These are phyloP conservation scores for Peribatodes rhomboidaria DNA, from an alignment of 2,888 invertebrate species.

Conservation along the genomic window DNA sequence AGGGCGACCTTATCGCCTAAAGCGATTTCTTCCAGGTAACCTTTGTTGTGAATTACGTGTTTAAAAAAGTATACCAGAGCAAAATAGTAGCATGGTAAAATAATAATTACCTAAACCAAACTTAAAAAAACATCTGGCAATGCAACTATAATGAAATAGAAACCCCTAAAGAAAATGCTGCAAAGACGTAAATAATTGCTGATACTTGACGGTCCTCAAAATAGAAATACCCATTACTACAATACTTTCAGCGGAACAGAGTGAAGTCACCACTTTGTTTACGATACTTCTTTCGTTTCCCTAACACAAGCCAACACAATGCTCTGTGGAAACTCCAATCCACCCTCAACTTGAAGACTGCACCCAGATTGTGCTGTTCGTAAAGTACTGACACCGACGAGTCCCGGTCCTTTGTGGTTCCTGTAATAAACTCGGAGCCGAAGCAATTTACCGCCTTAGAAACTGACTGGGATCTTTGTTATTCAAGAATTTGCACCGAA, in stretches of 20 bases:
- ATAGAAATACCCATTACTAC: not conserved
- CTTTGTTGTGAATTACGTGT: too few relatives aligned
- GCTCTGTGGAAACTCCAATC: slow-evolving; percentile 13
- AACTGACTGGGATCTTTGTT: slow-evolving; percentile 9
- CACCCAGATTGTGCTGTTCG: slow-evolving; percentile 18
- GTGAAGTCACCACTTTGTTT: not conserved
- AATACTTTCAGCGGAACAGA: not conserved
- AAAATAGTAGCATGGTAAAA: too few relatives aligned
- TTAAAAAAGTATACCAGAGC: too few relatives aligned
- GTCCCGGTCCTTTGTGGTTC: slow-evolving; percentile 23
- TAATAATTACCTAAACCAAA: too few relatives aligned
- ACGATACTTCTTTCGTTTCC: not conserved
- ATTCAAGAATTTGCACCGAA: slow-evolving; percentile 8
- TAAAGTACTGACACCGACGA: slow-evolving; percentile 22
- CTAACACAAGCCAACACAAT: slow-evolving; percentile 9
- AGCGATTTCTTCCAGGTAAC: too few relatives aligned
- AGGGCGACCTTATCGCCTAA: too few relatives aligned
- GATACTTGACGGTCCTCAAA: not conserved
- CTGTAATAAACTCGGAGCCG: slow-evolving; percentile 25
- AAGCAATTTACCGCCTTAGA: slow-evolving; percentile 15
- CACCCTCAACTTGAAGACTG: slow-evolving; percentile 15
- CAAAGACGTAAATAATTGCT: too few relatives aligned
- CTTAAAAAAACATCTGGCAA: too few relatives aligned
- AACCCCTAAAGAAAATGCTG: too few relatives aligned
- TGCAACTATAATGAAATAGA: too few relatives aligned